Evolutionary conservation across 1,140 invertebrate species (phyloP).

Genomic region (Euura saliciscinereae): DNA sequence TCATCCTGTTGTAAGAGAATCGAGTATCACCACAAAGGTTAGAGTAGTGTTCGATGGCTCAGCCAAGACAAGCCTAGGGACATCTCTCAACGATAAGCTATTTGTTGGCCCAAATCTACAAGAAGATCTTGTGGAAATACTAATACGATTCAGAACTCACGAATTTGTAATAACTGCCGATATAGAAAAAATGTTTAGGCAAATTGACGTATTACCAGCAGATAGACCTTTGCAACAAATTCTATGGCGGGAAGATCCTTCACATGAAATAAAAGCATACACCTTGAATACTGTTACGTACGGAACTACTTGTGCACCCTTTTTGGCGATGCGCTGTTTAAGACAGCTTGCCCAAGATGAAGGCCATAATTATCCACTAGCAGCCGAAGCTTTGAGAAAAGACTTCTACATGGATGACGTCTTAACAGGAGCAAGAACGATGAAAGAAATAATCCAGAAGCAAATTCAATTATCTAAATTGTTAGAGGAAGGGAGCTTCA

Average conservation of each 20-base stretch:
- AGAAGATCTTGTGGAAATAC: constrained; percentile 10
- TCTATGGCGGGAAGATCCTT: constrained; percentile 31
- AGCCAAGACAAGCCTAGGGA: constrained; percentile 10
- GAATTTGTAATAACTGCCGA: constrained; percentile 28
- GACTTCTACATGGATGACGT: constrained; percentile 39
- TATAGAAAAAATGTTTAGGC: constrained; percentile 43
- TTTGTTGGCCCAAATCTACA: constrained; percentile 19
- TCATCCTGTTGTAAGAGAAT: neutral
- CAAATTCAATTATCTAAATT: constrained; percentile 32
- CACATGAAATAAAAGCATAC: constrained; percentile 31
- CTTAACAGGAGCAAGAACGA: constrained; percentile 28
- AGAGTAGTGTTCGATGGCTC: constrained; percentile 27
- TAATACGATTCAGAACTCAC: constrained; percentile 18
- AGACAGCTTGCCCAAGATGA: constrained; percentile 38
- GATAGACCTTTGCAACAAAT: constrained; percentile 40
- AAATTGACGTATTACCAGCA: constrained; percentile 30
- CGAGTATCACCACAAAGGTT: constrained; percentile 23
- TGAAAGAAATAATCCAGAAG: constrained; percentile 25
- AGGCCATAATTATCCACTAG: constrained; percentile 32
- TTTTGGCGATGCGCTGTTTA: constrained; percentile 38
- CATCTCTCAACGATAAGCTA: constrained; percentile 24
- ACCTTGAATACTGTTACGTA: constrained; percentile 48
- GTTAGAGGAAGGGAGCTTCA: constrained; percentile 31
- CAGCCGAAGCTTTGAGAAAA: constrained; percentile 22
- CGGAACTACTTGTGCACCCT: constrained; percentile 42